Conservation (phyloP, 2,113 vertebrate species). For the Taxidea taxus region DNA sequence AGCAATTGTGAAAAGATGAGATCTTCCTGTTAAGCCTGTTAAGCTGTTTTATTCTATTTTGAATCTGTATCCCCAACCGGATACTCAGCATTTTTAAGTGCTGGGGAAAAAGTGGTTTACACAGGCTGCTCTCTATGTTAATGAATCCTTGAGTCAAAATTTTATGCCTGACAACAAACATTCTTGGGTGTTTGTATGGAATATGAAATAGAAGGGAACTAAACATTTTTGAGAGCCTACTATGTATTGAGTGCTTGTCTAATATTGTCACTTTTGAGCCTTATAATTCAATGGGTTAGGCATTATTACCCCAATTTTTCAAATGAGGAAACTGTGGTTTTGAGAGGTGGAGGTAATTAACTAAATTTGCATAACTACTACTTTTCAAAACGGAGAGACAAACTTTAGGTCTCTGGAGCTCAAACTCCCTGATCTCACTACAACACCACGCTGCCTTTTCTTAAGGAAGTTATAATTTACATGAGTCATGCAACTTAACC, state of each 20-base stretch:
- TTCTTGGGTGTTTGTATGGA: not conserved
- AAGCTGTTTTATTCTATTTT: not conserved
- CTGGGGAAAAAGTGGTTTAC: not conserved
- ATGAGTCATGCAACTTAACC: not conserved
- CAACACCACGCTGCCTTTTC: not conserved
- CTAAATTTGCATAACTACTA: not conserved
- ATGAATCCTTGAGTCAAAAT: not conserved
- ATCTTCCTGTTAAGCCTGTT: not conserved
- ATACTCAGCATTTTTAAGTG: not conserved
- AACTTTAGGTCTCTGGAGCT: not conserved
- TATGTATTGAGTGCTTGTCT: not conserved
- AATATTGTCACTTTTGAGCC: not conserved
- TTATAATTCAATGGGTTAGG: not conserved
- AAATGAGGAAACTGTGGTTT: not conserved
- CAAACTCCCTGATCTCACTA: not conserved
- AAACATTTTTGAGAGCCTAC: not conserved
- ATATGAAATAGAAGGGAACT: not conserved
- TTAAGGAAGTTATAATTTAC: constrained; percentile 4
- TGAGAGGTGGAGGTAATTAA: not conserved
- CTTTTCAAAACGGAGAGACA: not conserved
- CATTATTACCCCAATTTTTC: not conserved
- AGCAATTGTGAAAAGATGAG: not conserved
- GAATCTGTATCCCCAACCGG: not conserved
- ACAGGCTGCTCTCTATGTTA: not conserved
- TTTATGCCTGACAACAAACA: not conserved